A percentile compares a stretch with the other conserved stretches of the same genome.
phyloP scores from a whole-genome alignment of 1,140 invertebrate species.

The Magallana angulata region DNA sequence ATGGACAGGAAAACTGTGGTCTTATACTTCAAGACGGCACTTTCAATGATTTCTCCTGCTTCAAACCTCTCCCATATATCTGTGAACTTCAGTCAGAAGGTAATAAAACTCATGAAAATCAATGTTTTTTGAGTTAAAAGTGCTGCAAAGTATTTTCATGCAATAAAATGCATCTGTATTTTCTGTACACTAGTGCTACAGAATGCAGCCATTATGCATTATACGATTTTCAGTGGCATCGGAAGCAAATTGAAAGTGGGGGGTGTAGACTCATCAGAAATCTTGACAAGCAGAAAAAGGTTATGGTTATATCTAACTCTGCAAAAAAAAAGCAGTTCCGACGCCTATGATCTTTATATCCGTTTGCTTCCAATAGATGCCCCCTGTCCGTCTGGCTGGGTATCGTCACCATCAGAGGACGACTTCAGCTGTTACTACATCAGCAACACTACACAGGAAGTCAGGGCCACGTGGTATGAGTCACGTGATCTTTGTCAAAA shows the following conservation, averaged over 20 bases:
- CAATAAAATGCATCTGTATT: too few relatives aligned
- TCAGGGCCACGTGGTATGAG: conserved; percentile 53
- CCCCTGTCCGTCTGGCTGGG: conserved; percentile 51
- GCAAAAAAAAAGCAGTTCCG: too few relatives aligned
- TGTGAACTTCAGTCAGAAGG: conserved; percentile 60
- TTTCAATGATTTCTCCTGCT: conserved; percentile 60
- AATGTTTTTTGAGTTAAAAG: too few relatives aligned
- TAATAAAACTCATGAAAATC: background rate
- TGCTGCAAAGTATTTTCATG: too few relatives aligned
- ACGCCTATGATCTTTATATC: too few relatives aligned
- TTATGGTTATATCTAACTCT: too few relatives aligned
- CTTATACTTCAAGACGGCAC: conserved; percentile 51
- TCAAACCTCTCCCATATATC: conserved; percentile 48
- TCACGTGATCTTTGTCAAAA: conserved; percentile 56
- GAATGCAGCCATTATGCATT: too few relatives aligned
- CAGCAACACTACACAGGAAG: conserved; percentile 51
- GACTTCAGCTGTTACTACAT: conserved; percentile 52
- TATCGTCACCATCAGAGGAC: conserved; percentile 11
- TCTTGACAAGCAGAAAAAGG: too few relatives aligned
- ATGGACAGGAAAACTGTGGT: conserved; percentile 57
- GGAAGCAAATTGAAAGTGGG: too few relatives aligned
- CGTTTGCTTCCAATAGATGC: background rate
- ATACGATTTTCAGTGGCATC: too few relatives aligned
- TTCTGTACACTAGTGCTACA: too few relatives aligned
- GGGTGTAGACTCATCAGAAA: too few relatives aligned